Percentiles rank a stretch among this genome's conserved stretches.
These are phyloP conservation scores for Lates calcarifer DNA, from an alignment of 2,113 vertebrate genomes.

Conservation along the genomic window DNA sequence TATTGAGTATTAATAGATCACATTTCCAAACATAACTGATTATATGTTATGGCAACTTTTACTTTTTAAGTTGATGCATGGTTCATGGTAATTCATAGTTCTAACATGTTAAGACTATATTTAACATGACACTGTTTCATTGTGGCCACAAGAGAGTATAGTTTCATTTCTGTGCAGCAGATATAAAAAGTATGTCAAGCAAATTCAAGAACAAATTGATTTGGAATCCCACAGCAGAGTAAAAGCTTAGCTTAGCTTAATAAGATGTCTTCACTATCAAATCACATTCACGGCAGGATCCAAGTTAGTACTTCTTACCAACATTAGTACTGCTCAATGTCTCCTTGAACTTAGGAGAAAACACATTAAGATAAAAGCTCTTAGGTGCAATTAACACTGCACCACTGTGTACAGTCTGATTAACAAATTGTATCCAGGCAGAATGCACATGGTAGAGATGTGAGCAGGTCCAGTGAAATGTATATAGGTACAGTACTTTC, in stretches of 20 bases:
- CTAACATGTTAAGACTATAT: conserved; percentile 16
- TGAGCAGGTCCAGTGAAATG: conserved; percentile 1
- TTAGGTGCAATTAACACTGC: conserved; percentile 31
- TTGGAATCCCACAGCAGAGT: conserved; percentile 49
- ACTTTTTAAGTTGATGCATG: conserved; percentile 8
- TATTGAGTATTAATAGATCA: conserved; percentile 7
- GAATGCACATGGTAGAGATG: conserved; percentile 19
- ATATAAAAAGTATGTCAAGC: conserved; percentile 63
- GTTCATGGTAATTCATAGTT: too few relatives aligned
- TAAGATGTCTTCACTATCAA: conserved; percentile 61
- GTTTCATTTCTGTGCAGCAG: conserved; percentile 25
- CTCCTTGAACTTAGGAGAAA: conserved; percentile 52
- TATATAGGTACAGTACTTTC: not conserved
- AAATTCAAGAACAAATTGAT: conserved; percentile 56
- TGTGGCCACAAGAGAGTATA: conserved; percentile 34
- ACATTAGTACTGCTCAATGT: conserved; percentile 31
- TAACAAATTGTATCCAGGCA: conserved; percentile 1
- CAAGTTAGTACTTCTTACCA: conserved; percentile 41
- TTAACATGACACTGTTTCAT: conserved; percentile 45
- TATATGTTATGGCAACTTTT: conserved; percentile 3
- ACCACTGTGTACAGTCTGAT: conserved; percentile 15
- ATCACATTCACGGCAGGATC: conserved; percentile 72
- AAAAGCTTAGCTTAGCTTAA: conserved; percentile 52
- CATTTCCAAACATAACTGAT: conserved; percentile 1
- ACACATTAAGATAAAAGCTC: conserved; percentile 59